Evolutionary conservation across 2,797 vertebrate species (phyloP), one percentile per base, ranked within the genome.

Genomic region (Picus viridis): DNA sequence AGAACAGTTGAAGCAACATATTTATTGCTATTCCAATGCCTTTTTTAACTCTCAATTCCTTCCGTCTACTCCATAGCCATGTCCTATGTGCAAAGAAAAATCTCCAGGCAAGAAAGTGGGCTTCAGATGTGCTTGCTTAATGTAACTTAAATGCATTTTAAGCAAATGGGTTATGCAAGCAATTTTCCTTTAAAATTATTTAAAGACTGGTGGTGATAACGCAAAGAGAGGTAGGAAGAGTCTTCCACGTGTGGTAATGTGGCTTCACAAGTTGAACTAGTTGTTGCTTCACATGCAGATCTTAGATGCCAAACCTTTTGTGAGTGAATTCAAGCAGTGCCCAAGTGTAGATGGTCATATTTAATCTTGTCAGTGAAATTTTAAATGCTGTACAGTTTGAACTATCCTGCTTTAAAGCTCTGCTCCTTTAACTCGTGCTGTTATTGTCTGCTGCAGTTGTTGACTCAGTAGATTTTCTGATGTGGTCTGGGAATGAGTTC

Each of bases 381-480:
- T 96, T 79, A 90, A 94, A 92, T 85, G 36, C 64, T 32, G 70
- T 78, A 80, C 83, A 94, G 86, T 97, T 97, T 97, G 90, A 93
- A 92, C 84, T 86, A 91, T 89, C 90, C 84, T 93, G 74, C 86
- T 95, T 96, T 94, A 90, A 95, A 95, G 80, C 77, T 92, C 92
- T 96, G 56, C 53, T 95, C 67, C 91, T 94, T 97, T 93, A 94
- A 95, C 94, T 96, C 32, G 1, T 68, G 70, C 74, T 96, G 83
- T 96, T 89, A 92, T 94, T 96, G 91, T 96, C 94, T 97, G 92
- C 91, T 91, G 54, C 87, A 92, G 75, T 92, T 97, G 97, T 97
- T 98, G 97, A 96, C 92, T 97, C 97, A 97, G 93, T 93, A 96
- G 87, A 86, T 97, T 97, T 97, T 96, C 91, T 86, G 90, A 95